Percentiles rank a stretch among this genome's conserved stretches.
Conservation (phyloP, 2,888 invertebrate species). For the Athripsodes cinereus region DNA sequence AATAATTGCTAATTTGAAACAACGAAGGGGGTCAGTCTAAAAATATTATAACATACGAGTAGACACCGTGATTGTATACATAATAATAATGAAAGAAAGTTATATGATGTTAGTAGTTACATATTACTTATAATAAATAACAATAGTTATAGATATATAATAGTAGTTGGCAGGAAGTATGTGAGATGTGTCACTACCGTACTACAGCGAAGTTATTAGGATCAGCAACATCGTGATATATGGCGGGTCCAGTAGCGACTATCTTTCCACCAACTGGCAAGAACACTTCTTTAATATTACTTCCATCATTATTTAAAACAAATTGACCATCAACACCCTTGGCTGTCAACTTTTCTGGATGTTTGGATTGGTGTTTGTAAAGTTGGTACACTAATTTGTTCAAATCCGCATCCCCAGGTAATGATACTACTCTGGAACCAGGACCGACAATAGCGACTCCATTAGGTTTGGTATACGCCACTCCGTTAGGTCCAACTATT, state of each 20-base stretch:
- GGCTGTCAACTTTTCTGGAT: slow-evolving; percentile 23
- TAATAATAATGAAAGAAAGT: not conserved
- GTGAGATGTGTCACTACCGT: not conserved
- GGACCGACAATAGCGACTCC: slow-evolving; percentile 72
- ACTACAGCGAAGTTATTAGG: not conserved
- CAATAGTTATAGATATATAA: no score
- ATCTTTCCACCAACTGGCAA: slow-evolving; percentile 60
- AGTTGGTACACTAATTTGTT: slow-evolving; percentile 42
- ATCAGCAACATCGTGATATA: slow-evolving; percentile 53
- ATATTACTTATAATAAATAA: no score
- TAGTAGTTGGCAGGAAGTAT: not conserved
- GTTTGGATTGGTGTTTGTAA: slow-evolving; percentile 27
- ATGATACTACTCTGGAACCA: slow-evolving; percentile 62
- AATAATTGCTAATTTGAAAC: no score
- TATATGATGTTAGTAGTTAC: no score
- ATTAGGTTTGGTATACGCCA: slow-evolving; percentile 69
- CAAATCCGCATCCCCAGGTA: slow-evolving; percentile 57
- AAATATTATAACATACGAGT: no score
- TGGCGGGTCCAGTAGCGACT: slow-evolving; percentile 67
- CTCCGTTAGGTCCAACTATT: slow-evolving; percentile 72
- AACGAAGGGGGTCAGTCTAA: no score
- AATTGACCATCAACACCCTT: slow-evolving; percentile 18
- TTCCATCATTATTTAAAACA: slow-evolving; percentile 31
- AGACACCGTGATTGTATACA: not conserved
- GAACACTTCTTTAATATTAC: slow-evolving; percentile 39